Evolutionary conservation across 1,140 invertebrate genomes (phyloP).

Genomic region (Oncopodura yosiiana): DNA sequence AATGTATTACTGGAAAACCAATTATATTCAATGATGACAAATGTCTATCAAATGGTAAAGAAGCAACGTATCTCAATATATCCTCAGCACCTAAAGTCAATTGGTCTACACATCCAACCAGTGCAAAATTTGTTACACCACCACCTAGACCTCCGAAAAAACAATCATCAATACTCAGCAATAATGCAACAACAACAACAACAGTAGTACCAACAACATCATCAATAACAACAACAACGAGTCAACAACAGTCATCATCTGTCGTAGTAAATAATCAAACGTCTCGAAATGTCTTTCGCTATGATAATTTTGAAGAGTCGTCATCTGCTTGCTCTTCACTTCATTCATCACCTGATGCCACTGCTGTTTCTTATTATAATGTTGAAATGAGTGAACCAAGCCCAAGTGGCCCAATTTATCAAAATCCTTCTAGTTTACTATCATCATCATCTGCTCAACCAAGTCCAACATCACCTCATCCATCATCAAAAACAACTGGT

Average conservation of each 20-base stretch:
- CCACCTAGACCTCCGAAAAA: constrained; percentile 64
- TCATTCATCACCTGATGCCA: constrained; percentile 24
- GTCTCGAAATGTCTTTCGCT: constrained; percentile 42
- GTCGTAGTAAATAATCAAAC: no score
- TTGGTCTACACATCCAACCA: constrained; percentile 25
- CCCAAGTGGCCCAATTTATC: constrained; percentile 39
- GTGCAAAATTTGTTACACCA: constrained; percentile 36
- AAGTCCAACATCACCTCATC: constrained; percentile 44
- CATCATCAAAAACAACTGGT: constrained; percentile 36
- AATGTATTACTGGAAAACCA: constrained; percentile 75
- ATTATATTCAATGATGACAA: constrained; percentile 37
- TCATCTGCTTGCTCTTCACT: constrained; percentile 41
- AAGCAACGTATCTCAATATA: constrained; percentile 23
- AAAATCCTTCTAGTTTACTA: constrained; percentile 26
- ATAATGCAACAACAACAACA: constrained; percentile 16
- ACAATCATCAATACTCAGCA: constrained; percentile 20
- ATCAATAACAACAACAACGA: constrained; percentile 43
- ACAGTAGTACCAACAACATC: constrained; percentile 37
- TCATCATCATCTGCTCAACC: constrained; percentile 49
- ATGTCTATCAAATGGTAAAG: neutral
- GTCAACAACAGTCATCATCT: constrained; percentile 63
- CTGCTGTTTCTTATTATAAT: constrained; percentile 34
- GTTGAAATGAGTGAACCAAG: constrained; percentile 22
- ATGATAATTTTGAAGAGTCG: constrained; percentile 40
- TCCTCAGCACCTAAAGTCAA: constrained; percentile 30